Evolutionary conservation across 1,140 invertebrate genomes (phyloP).

Genomic region (Arctopsyche grandis): DNA sequence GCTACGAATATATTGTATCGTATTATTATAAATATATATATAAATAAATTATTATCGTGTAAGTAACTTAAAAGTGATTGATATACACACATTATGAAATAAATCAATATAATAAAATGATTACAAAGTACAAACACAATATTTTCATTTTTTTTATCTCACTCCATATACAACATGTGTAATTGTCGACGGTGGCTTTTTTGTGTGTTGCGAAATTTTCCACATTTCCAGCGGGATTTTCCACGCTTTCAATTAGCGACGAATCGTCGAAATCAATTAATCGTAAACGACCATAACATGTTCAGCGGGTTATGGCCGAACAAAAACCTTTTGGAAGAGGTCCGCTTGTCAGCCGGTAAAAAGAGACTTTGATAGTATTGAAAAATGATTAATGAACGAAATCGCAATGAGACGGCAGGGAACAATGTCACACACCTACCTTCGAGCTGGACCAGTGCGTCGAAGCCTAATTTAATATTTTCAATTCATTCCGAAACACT

Average conservation of each 20-base stretch:
- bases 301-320: conserved; percentile 52
- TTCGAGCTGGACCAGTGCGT: conserved; percentile 29
- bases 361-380: conserved; percentile 55
- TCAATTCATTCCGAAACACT: background rate
- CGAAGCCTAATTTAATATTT: conserved; percentile 16
- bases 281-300: conserved; percentile 49
- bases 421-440: conserved; percentile 54
- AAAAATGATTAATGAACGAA: conserved; percentile 55
- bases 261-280: conserved; percentile 53
- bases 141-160: conserved; percentile 33
- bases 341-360: conserved; percentile 51
- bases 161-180: background rate
- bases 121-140: conserved; percentile 47
- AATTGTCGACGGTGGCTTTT: background rate
- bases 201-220: conserved; percentile 1
- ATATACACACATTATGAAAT: conserved; percentile 53
- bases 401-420: conserved; percentile 52
- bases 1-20: conserved; percentile 52
- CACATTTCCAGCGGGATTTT: conserved; percentile 14
- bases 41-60: conserved; percentile 56
- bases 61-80: conserved; percentile 56
- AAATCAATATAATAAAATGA: conserved; percentile 54
- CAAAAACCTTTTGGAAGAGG: conserved; percentile 53
- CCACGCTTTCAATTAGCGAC: conserved; percentile 34
- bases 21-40: conserved; percentile 49